Evolutionary conservation across 2,888 invertebrate species (phyloP), one percentile per base, ranked within the genome.

Genomic region (Acleris holmiana): DNA sequence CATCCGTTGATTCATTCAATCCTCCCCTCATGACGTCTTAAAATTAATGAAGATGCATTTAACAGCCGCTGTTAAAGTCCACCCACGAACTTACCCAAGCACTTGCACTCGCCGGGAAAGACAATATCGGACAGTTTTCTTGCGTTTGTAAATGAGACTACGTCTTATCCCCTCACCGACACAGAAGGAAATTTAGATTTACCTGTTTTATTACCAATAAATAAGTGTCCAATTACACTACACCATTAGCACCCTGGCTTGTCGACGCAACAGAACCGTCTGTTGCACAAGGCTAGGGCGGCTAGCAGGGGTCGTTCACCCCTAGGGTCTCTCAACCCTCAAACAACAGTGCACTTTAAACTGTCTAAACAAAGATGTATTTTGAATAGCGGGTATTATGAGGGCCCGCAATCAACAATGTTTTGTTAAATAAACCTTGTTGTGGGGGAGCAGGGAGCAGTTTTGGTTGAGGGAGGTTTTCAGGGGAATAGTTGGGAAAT

Each of bases 271-370:
- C 75, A 71, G 77, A n/a, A 71, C 77, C 70, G 73, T 71, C 76
- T 73, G 76, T 82, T 84, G 80, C 82, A 79, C 76, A 82, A 82
- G 69, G 70, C 61, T 68, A 66, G 73, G 71, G 68, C 60, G 66
- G 66, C 67, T 63, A 54, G 77, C 35, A 35, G 73, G 83, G 86
- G 85, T 83, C 84, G 78, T 83, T 85, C 82, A 86, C 87, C 87
- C 83, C 74, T 73, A 50, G 57, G 61, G 64, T 66, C 13, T 63
- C 49, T 41, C 7, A 8, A 4, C 18, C 49, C 49, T 51, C 58
- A 51, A 54, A 56, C 63, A 62, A 67, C 54, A 60, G 67, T 61
- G 51, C 23, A 71, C 73, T 70, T 68, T 75, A 69, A 55, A 49
- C 15, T 50, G 10, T 57, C 40, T 60, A 23, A 4, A 25, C 57